Conservation (phyloP, 2,888 invertebrate species). For the Phengaris alcon region DNA sequence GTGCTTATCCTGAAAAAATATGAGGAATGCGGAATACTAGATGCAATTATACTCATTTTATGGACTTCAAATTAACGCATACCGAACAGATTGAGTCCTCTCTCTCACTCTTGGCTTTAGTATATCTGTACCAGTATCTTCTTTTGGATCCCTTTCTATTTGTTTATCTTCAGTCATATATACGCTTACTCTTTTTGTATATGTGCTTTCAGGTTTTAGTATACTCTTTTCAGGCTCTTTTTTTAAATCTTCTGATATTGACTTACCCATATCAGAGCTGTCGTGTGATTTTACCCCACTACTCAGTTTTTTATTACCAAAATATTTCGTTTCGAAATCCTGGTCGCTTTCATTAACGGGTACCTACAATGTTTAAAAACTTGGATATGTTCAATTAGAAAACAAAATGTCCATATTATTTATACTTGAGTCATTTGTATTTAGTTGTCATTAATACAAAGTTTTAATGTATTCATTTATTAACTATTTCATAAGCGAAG, state of each 20-base stretch:
- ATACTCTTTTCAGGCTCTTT: conserved; percentile 21
- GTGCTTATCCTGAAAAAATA: conserved; percentile 52
- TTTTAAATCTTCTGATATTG: conserved; percentile 29
- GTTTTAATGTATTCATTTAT: background rate
- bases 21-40: background rate
- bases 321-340: conserved; percentile 68
- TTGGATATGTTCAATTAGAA: too few relatives aligned
- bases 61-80: background rate
- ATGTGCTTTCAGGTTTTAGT: conserved; percentile 22
- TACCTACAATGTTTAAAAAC: conserved; percentile 44
- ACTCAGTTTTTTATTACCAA: conserved; percentile 53
- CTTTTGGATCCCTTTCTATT: background rate
- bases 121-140: background rate
- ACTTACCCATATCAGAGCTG: conserved; percentile 32
- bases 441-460: too few relatives aligned
- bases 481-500: too few relatives aligned
- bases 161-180: background rate
- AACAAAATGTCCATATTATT: too few relatives aligned
- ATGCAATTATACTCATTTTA: background rate
- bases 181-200: background rate
- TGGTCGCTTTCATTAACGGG: conserved; percentile 63
- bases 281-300: conserved; percentile 35
- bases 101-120: background rate
- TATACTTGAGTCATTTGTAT: too few relatives aligned
- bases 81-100: conserved; percentile 5